Evolutionary conservation across 2,797 vertebrate species (phyloP).

Genomic region (Tragopan temminckii): DNA sequence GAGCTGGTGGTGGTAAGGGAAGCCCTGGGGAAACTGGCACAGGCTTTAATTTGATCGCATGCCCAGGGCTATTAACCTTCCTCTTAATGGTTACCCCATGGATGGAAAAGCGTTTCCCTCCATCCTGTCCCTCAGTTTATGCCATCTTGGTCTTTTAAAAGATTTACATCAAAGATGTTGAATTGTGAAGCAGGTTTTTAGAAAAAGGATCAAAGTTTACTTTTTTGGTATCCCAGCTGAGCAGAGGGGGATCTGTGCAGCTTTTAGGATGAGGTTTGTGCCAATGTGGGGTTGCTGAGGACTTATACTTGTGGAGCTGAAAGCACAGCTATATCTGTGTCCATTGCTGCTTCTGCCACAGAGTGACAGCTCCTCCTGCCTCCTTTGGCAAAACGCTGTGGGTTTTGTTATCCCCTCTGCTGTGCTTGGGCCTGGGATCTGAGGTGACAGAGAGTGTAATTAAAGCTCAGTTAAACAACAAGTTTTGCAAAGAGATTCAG

Average conservation of each 20-base stretch:
- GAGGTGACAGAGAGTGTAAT: neutral
- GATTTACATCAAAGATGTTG: conserved; percentile 12
- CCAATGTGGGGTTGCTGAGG: neutral
- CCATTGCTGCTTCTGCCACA: neutral
- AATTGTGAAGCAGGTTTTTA: neutral
- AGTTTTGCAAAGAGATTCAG: neutral
- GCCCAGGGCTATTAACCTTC: conserved; percentile 57
- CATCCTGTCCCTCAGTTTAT: conserved; percentile 34
- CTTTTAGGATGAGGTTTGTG: neutral
- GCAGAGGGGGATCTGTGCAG: neutral
- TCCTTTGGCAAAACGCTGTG: neutral
- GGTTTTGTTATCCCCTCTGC: neutral
- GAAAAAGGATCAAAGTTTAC: neutral
- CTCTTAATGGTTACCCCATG: neutral
- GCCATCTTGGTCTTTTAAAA: conserved; percentile 24
- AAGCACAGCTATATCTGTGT: neutral
- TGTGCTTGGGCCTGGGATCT: neutral
- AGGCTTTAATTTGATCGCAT: conserved; percentile 14
- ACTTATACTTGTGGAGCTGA: neutral
- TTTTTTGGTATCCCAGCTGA: neutral
- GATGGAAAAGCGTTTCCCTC: conserved; percentile 25
- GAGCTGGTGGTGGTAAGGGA: conserved; percentile 27
- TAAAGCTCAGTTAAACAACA: neutral
- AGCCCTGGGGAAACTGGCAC: conserved; percentile 52
- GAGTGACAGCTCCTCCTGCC: neutral